Evolutionary conservation across 2,888 invertebrate species (phyloP), one percentile per base, ranked within the genome.

Genomic region (Ochropleura leucogaster): DNA sequence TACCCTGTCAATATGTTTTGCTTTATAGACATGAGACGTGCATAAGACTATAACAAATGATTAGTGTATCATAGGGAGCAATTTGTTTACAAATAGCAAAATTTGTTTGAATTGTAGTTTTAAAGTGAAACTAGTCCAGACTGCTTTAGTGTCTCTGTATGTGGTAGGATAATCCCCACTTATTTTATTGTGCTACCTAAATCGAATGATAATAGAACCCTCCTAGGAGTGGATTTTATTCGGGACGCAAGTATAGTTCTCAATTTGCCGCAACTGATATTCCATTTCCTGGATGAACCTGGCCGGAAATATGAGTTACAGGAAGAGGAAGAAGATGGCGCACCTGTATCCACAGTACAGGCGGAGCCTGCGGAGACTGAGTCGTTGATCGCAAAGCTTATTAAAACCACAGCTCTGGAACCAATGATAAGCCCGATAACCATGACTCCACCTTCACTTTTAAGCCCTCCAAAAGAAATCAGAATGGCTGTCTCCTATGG

Each of bases 121-220:
- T 30, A 30, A 30, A 30, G 30, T 30, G 46, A 46, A 63, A 6
- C 40, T 8, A 14, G 10, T 72, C 12, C 12, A 65, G 16, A 8
- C 59, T 4, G 59, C 66, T 0, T 0, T 7, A 1, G 51, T 66
- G 51, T 72, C 0, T 14, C 49, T 0, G 10, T 72, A 9, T 66
- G 66, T 72, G 66, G 59, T 14, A 49, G 72, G 59, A 72, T 6
- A 0, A 51, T 66, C 66, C 72, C 72, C 42, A 72, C 66, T 18
- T 51, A n/a, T 40, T 72, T 66, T 14, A 60, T 67, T 51, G 72
- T 72, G 66, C 4, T 72, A 18, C 51, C 66, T 1, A 66, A 72
- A 9, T 42, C 51, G 4, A 67, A 53, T 30, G 67, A 72, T 53
- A 72, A 66, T 44, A 8, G 66, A 8, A 72, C 72, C 3, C 60